These are phyloP conservation scores for Drosophila subquinaria DNA, from an alignment of 2,888 invertebrate genomes.

Conservation along the genomic window DNA sequence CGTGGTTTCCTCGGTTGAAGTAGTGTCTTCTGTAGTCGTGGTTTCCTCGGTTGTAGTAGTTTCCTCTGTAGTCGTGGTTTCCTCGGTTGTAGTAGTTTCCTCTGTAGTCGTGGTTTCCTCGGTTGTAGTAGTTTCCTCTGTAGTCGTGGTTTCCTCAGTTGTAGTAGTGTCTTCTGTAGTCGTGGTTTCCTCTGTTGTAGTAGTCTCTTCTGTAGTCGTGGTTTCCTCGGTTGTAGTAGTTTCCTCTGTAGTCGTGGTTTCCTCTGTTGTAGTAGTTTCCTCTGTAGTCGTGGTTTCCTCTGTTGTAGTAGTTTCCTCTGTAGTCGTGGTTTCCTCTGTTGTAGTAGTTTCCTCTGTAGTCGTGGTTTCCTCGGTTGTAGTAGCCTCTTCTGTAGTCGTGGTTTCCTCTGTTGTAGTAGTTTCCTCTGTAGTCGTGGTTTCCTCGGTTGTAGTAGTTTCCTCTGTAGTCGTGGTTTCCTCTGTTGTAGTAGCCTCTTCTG, in stretches of 20 bases:
- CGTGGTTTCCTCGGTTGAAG: neutral
- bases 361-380: neutral
- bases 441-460: neutral
- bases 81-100: neutral
- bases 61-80: neutral
- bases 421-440: neutral
- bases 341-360: neutral
- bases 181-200: slow-evolving; percentile 1
- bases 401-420: slow-evolving; percentile 4
- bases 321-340: neutral
- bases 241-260: neutral
- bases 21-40: neutral
- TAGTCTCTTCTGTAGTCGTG: neutral
- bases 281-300: neutral
- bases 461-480: neutral
- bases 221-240: slow-evolving; percentile 3
- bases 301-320: neutral
- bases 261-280: neutral
- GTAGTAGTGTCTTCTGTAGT: neutral
- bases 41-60: neutral
- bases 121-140: neutral
- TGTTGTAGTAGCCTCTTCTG: neutral
- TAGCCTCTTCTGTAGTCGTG: neutral
- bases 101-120: neutral
- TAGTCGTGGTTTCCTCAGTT: neutral